Percentiles rank a stretch among this genome's conserved stretches.
Conservation (phyloP, 2,113 vertebrate genomes). For the Bombycilla garrulus region DNA sequence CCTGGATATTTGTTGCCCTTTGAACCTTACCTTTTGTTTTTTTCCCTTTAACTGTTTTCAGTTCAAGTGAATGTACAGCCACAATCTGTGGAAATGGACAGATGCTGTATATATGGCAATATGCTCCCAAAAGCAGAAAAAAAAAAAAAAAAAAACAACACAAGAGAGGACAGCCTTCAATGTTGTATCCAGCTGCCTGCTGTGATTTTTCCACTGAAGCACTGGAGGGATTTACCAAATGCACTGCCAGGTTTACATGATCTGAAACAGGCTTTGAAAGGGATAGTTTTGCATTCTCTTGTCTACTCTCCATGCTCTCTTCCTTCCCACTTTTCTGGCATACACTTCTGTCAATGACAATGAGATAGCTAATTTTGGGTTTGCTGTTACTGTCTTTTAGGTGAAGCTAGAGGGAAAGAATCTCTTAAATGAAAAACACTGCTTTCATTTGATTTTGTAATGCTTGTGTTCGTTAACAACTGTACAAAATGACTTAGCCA, state of each 20-base stretch:
- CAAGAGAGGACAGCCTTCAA: not conserved
- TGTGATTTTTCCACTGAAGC: slow-evolving; percentile 39
- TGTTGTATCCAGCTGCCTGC: not conserved
- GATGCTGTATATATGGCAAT: not conserved
- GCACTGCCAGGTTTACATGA: slow-evolving; percentile 8
- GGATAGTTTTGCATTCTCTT: not conserved
- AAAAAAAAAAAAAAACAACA: too few relatives aligned
- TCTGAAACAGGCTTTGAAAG: not conserved
- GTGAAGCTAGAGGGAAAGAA: not conserved
- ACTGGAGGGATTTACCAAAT: not conserved
- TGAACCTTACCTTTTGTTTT: not conserved
- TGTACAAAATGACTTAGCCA: not conserved
- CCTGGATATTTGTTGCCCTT: not conserved
- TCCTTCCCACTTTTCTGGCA: not conserved
- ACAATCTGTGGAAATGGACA: not conserved
- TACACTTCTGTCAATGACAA: not conserved
- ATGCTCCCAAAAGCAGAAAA: slow-evolving; percentile 8
- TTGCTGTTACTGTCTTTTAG: not conserved
- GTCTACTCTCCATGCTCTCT: not conserved
- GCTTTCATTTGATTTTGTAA: not conserved
- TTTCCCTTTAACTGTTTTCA: not conserved
- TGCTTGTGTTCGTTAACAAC: not conserved
- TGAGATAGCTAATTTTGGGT: not conserved
- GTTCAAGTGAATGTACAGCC: not conserved
- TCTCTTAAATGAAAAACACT: not conserved